phyloP scores from a whole-genome alignment of 2,888 invertebrate species.

The Tetranychus truncatus region DNA sequence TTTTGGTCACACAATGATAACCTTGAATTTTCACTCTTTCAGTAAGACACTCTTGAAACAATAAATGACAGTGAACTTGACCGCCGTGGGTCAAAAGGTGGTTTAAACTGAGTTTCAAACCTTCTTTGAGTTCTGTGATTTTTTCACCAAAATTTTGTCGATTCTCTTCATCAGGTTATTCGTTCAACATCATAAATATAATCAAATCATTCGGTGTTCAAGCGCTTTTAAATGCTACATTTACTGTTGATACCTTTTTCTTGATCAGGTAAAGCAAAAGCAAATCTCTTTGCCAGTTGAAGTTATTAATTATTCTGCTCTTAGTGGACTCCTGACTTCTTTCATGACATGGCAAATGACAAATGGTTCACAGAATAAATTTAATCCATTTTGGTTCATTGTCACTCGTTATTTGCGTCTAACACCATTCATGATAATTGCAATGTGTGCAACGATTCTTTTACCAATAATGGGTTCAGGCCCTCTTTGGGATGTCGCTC shows the following conservation, averaged over 20 bases:
- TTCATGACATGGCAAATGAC: constrained; percentile 17
- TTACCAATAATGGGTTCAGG: constrained; percentile 18
- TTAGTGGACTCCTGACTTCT: constrained; percentile 16
- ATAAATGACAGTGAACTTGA: no score
- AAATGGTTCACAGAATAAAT: neutral
- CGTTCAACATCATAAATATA: constrained; percentile 7
- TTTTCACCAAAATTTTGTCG: no score
- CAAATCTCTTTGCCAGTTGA: constrained; percentile 18
- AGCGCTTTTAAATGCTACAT: constrained; percentile 30
- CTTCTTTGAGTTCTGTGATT: no score
- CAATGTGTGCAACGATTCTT: constrained; percentile 8
- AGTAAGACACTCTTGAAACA: neutral
- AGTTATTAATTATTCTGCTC: constrained; percentile 4
- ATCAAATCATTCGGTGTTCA: constrained; percentile 28
- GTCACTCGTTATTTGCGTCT: constrained; percentile 16
- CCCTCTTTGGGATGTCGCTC: constrained; percentile 18
- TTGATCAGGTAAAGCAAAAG: constrained; percentile 27
- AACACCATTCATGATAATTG: constrained; percentile 15
- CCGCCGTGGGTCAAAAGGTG: no score
- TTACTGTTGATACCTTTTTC: constrained; percentile 32
- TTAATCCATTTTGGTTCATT: constrained; percentile 12
- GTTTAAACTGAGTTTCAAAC: no score
- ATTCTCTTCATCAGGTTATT: constrained; percentile 1
- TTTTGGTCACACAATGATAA: constrained; percentile 19
- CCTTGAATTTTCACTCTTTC: constrained; percentile 14